A percentile compares a stretch with the other conserved stretches of the same genome.
Conservation (phyloP, 2,888 invertebrate genomes). For the Macaria notata region DNA sequence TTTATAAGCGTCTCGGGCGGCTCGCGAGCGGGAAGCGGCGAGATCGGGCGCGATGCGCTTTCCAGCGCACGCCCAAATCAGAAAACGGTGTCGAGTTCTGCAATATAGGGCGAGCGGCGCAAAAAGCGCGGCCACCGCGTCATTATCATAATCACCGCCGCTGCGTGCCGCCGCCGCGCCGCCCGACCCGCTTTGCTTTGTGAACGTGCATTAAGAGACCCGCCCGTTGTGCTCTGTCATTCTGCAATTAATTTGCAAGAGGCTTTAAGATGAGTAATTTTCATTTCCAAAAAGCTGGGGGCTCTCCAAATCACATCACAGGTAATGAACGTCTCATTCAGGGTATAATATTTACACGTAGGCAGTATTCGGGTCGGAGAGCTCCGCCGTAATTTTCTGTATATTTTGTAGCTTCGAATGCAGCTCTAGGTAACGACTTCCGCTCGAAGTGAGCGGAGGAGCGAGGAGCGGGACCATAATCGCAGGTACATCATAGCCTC, state of each 20-base stretch:
- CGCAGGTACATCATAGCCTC: conserved; percentile 41
- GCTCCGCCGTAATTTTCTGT: conserved; percentile 1
- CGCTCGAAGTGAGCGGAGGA: conserved; percentile 11
- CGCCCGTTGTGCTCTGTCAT: conserved; percentile 75
- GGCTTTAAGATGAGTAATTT: conserved; percentile 58
- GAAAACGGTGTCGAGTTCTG: conserved; percentile 71
- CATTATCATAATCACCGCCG: conserved; percentile 80
- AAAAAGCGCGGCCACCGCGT: conserved; percentile 78
- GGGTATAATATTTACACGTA: conserved; percentile 11
- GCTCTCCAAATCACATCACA: conserved; percentile 27
- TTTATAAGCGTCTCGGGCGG: conserved; percentile 73
- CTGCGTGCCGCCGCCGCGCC: conserved; percentile 69
- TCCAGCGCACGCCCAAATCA: conserved; percentile 49
- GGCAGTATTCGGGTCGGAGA: background rate
- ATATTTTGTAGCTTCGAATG: conserved; percentile 3
- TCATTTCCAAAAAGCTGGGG: conserved; percentile 43
- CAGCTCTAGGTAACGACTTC: conserved; percentile 15
- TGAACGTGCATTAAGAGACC: conserved; percentile 77
- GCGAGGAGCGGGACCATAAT: conserved; percentile 33
- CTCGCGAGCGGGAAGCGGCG: conserved; percentile 52
- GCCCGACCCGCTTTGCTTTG: conserved; percentile 78
- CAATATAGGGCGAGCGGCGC: conserved; percentile 68
- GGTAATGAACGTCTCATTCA: conserved; percentile 34
- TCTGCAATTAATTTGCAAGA: conserved; percentile 76
- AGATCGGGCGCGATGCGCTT: conserved; percentile 39